Evolutionary conservation across 2,797 vertebrate species (phyloP), one percentile per base, ranked within the genome.

Genomic region (Orientallactaga sibirica): DNA sequence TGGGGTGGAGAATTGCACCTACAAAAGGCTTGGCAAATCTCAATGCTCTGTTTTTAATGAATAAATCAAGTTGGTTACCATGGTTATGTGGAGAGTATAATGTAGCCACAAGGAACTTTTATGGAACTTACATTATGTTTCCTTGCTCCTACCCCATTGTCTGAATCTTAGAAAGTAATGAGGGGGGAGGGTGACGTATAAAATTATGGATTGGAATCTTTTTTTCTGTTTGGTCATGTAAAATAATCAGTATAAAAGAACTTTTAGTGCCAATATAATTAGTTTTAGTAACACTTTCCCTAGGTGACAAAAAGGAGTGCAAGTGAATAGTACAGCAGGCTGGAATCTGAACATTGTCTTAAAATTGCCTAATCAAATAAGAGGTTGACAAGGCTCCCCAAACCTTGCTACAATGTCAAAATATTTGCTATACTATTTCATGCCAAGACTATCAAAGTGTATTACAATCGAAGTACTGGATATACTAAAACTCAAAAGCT

Each of bases 121-220:
- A 87, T 58, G 37, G n/a, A 95, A 92, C 55, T 90, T 95, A 94
- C 87, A 94, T 80, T 92, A 58, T 90, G 78, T 94, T 88, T 96
- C 55, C 67, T 93, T 86, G 71, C 16, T 90, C 25, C 71, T 90
- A 86, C 29, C 70, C 12, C 83, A 66, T n/a, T 92, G 55, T 74
- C 61, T 92, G 76, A 95, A 93, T 84, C 96, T 92, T 75, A 92
- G 68, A 89, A 96, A 97, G 92, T 80, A 93, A 84, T 58, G 20
- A 14, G 4, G 25, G 68, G 16, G 16, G 52, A 19, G 80, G 27
- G 33, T 93, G 64, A 67, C 91, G 64, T 86, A 88, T 93, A 91
- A 92, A 93, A 90, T 81, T 70, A 89, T n/a, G 4, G 43, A 71
- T 58, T 93, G 41, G 73, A 88, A 82, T 92, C 9, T 10, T 75